These are phyloP conservation scores for Pygoscelis adeliae DNA, from an alignment of 2,113 vertebrate species.

Conservation along the genomic window DNA sequence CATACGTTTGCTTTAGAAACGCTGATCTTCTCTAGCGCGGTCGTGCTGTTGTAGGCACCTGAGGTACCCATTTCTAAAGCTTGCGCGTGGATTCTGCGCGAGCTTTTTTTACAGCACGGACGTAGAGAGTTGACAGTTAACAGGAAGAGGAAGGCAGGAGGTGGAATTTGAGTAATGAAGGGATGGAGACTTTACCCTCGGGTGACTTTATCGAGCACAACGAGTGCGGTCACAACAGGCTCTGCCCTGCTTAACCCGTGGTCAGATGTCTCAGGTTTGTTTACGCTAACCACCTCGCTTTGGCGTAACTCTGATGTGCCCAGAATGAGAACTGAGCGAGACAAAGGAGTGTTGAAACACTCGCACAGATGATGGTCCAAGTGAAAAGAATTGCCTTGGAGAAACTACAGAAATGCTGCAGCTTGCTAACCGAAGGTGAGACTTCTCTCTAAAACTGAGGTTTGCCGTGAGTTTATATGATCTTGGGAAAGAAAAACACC, in stretches of 20 bases:
- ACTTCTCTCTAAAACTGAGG: neutral
- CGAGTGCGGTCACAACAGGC: neutral
- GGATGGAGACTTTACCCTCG: neutral
- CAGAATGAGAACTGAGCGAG: neutral
- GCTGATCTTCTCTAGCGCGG: neutral
- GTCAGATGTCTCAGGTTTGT: neutral
- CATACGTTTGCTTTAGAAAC: too few relatives aligned
- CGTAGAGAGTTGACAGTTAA: neutral
- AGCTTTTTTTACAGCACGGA: neutral
- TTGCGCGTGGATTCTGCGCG: neutral
- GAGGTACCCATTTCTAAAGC: neutral
- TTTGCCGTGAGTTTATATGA: neutral
- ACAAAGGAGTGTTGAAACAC: neutral
- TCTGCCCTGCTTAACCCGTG: neutral
- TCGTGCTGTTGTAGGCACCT: neutral
- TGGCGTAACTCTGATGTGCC: neutral
- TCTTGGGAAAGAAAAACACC: neutral
- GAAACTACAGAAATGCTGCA: neutral
- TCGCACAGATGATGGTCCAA: accelerated
- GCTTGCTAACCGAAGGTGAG: neutral
- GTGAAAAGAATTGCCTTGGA: neutral
- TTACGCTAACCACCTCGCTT: neutral
- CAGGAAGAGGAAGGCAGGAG: neutral
- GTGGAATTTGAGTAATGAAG: neutral
- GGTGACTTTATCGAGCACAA: accelerated